Conservation (phyloP, 2,113 vertebrate species). For the Rhinolophus ferrumequinum region DNA sequence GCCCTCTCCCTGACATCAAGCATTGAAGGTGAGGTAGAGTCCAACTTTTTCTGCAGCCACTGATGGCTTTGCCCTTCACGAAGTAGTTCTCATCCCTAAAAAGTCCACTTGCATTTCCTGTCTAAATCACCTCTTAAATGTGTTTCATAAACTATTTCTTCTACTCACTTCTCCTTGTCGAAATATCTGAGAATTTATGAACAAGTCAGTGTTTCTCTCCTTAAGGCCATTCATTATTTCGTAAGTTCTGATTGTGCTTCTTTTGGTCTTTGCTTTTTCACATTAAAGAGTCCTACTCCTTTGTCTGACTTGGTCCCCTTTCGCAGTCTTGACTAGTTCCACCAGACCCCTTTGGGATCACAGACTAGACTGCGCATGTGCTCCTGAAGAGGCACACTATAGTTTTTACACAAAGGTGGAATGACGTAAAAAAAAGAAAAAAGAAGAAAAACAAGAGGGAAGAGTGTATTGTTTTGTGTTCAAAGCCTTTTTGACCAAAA, state of each 20-base stretch:
- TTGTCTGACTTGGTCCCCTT: not conserved
- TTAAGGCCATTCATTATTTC: not conserved
- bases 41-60: not conserved
- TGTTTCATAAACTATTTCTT: not conserved
- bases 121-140: not conserved
- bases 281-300: not conserved
- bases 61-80: not conserved
- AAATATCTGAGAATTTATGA: not conserved
- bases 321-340: not conserved
- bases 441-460: not conserved
- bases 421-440: not conserved
- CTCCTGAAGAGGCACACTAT: not conserved
- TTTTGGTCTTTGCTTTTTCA: not conserved
- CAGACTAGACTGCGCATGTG: not conserved
- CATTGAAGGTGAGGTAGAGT: not conserved
- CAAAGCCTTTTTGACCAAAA: not conserved
- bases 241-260: not conserved
- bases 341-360: not conserved
- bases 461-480: not conserved
- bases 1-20: not conserved
- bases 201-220: not conserved
- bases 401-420: slow-evolving; percentile 20
- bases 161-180: not conserved
- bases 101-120: not conserved
- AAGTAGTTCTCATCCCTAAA: not conserved